Evolutionary conservation across 2,888 invertebrate species (phyloP).

Genomic region (Acanthosoma haemorrhoidale): DNA sequence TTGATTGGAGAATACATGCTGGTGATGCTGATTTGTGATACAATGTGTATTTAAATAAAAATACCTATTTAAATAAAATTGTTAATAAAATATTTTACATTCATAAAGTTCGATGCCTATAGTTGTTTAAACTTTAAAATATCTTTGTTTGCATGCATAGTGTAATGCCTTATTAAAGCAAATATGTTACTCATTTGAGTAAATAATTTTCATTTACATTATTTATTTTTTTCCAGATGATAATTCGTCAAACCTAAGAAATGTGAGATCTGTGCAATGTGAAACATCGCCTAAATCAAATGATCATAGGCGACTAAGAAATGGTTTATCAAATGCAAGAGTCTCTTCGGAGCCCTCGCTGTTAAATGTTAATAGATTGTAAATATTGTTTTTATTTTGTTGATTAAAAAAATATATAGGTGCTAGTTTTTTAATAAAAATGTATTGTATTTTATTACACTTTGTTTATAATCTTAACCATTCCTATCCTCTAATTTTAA

Average conservation of each 20-base stretch:
- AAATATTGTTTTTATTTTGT: constrained; percentile 8
- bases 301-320: not conserved
- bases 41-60: no score
- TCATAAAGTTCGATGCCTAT: no score
- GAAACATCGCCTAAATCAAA: not conserved
- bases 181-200: no score
- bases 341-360: constrained; percentile 23
- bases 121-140: no score
- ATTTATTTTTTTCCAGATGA: not conserved
- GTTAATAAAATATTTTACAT: no score
- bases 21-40: no score
- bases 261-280: constrained; percentile 2
- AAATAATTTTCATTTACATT: not conserved
- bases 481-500: no score
- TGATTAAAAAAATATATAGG: not conserved
- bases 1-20: no score
- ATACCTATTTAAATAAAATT: no score
- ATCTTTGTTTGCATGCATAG: no score
- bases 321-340: constrained; percentile 15
- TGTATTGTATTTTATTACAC: not conserved
- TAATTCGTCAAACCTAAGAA: not conserved
- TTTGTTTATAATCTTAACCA: no score
- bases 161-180: no score
- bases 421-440: not conserved
- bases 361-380: constrained; percentile 24